Percentiles rank a stretch among this genome's conserved stretches.
These are phyloP conservation scores for Eurystomus gularis DNA, from an alignment of 2,113 vertebrate genomes.

Conservation along the genomic window DNA sequence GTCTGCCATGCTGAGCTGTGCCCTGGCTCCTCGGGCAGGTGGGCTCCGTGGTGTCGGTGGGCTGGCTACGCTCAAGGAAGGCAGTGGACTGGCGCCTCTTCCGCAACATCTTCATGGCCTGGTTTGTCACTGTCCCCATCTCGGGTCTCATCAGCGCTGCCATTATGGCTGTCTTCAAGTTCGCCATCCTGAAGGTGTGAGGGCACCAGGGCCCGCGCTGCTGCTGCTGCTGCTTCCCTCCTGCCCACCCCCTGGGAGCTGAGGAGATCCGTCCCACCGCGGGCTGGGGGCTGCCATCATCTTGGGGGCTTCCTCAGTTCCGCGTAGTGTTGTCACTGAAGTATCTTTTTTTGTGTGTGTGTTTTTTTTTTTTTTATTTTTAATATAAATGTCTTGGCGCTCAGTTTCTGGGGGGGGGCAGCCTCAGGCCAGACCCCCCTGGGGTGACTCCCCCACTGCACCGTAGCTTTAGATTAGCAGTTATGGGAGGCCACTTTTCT, in stretches of 20 bases:
- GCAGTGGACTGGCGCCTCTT: slow-evolving; percentile 94
- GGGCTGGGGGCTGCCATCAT: background rate
- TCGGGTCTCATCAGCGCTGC: slow-evolving; percentile 91
- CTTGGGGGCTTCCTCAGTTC: slow-evolving; percentile 47
- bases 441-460: background rate
- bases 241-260: background rate
- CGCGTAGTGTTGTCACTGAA: slow-evolving; percentile 59
- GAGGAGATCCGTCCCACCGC: background rate
- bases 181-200: slow-evolving; percentile 62
- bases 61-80: slow-evolving; percentile 94
- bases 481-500: background rate
- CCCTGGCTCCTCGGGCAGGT: slow-evolving; percentile 71
- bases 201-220: background rate
- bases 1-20: fast-evolving
- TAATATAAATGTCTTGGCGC: background rate
- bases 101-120: slow-evolving; percentile 96
- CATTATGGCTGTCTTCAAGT: slow-evolving; percentile 90
- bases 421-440: background rate
- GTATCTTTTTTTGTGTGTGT: background rate
- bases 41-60: slow-evolving; percentile 93
- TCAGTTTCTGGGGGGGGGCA: background rate
- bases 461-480: slow-evolving; percentile 60
- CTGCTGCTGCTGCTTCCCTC: slow-evolving; percentile 55
- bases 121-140: slow-evolving; percentile 96
- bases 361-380: background rate